Conservation (phyloP, 2,113 vertebrate genomes). For the Eulemur macaco region DNA sequence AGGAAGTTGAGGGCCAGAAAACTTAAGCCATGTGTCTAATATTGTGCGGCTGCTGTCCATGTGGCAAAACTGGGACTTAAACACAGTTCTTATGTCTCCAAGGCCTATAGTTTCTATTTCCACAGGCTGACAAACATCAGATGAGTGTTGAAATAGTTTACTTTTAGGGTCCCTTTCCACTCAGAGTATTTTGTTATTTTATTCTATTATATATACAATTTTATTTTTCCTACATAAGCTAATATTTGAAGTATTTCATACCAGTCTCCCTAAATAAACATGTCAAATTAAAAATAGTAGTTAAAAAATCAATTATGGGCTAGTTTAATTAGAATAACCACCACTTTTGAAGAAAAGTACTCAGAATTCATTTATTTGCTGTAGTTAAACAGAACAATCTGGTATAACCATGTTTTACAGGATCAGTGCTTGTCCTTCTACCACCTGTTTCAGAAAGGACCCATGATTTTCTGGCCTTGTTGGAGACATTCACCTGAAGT, state of each 20-base stretch:
- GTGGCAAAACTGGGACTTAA: not conserved
- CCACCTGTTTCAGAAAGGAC: not conserved
- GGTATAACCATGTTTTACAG: not conserved
- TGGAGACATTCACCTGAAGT: not conserved
- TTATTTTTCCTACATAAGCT: not conserved
- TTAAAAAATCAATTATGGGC: not conserved
- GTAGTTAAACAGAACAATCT: not conserved
- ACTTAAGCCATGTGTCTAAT: not conserved
- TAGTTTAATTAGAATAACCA: not conserved
- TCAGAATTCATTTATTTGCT: not conserved
- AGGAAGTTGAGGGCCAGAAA: not conserved
- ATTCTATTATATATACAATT: not conserved
- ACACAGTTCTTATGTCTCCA: not conserved
- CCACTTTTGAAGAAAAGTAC: not conserved
- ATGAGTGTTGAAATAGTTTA: not conserved
- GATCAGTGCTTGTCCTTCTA: not conserved
- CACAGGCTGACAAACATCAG: not conserved
- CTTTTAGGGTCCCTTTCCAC: not conserved
- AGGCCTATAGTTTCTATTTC: not conserved
- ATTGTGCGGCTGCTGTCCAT: not conserved
- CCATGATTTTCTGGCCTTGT: rapidly evolving
- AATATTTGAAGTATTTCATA: not conserved
- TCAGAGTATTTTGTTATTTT: not conserved
- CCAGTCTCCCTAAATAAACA: not conserved
- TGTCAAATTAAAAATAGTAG: not conserved